A percentile compares a stretch with the other conserved stretches of the same genome.
Conservation (phyloP, 2,888 invertebrate genomes). For the Volucella zonaria region DNA sequence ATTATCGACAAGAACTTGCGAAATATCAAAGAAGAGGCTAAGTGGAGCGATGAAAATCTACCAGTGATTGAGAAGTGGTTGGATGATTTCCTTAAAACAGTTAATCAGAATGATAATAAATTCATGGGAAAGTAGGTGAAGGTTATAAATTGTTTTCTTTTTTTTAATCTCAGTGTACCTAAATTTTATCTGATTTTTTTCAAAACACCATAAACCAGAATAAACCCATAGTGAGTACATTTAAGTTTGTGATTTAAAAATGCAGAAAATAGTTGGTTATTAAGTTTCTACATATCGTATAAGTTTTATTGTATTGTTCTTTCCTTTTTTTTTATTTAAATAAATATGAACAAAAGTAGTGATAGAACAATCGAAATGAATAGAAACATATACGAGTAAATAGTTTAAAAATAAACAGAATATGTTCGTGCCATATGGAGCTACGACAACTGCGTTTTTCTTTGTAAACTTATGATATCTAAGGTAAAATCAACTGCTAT, state of each 20-base stretch:
- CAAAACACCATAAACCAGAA: neutral
- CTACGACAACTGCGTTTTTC: no score
- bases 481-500: no score
- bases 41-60: constrained; percentile 90
- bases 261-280: constrained; percentile 39
- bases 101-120: constrained; percentile 77
- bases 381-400: no score
- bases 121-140: constrained; percentile 76
- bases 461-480: no score
- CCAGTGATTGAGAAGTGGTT: constrained; percentile 90
- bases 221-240: constrained; percentile 15
- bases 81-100: constrained; percentile 83
- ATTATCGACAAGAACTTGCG: constrained; percentile 89
- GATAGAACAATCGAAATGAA: no score
- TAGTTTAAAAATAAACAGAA: no score
- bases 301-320: constrained; percentile 12
- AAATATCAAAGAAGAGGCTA: constrained; percentile 89
- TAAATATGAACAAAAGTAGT: constrained; percentile 13
- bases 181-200: constrained; percentile 25
- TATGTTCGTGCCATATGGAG: no score
- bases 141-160: neutral
- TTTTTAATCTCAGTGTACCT: constrained; percentile 53
- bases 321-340: constrained; percentile 28
- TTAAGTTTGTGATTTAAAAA: constrained; percentile 42
- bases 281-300: constrained; percentile 7